These are phyloP conservation scores for Phaethon lepturus DNA, from an alignment of 2,113 vertebrate species.

Conservation along the genomic window DNA sequence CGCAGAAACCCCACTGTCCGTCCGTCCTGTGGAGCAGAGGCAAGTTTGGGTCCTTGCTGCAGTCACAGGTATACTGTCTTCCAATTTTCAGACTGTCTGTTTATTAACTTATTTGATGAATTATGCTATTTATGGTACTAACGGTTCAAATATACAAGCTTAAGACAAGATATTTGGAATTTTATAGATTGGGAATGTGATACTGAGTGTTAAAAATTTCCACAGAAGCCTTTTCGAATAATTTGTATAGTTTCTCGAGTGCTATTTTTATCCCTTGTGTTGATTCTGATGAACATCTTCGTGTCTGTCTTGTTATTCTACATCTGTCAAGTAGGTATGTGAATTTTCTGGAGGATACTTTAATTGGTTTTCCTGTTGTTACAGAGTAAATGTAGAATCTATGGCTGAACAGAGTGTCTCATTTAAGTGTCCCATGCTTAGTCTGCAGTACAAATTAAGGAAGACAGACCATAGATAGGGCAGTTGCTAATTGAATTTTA, in stretches of 20 bases:
- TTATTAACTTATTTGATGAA: not conserved
- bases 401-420: not conserved
- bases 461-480: not conserved
- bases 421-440: not conserved
- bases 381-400: not conserved
- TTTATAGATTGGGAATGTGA: not conserved
- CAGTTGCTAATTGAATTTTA: not conserved
- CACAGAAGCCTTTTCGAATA: not conserved
- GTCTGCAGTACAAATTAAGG: not conserved
- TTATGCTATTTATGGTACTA: not conserved
- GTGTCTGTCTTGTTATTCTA: not conserved
- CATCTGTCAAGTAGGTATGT: not conserved
- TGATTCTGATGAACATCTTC: not conserved
- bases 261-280: not conserved
- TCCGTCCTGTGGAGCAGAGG: not conserved
- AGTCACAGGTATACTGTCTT: not conserved
- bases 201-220: not conserved
- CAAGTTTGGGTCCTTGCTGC: not conserved
- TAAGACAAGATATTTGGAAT: not conserved
- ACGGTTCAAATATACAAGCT: not conserved
- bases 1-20: not conserved
- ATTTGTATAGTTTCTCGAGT: not conserved
- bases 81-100: not conserved
- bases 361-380: not conserved
- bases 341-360: not conserved